Evolutionary conservation across 2,113 vertebrate species (phyloP).

Genomic region (Chiloscyllium plagiosum): DNA sequence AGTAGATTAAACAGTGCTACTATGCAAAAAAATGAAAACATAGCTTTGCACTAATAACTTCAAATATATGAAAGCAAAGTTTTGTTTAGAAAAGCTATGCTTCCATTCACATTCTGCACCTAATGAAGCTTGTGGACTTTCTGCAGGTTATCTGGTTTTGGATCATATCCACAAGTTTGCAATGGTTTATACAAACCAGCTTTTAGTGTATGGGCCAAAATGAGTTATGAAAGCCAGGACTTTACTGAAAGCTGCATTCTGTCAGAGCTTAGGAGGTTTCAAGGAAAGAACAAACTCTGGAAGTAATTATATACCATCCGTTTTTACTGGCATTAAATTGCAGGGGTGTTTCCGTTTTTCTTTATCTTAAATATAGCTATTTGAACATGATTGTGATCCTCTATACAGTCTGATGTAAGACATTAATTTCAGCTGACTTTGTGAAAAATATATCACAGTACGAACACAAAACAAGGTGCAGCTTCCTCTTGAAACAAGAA

Average conservation of each 20-base stretch:
- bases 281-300: background rate
- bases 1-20: background rate
- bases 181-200: background rate
- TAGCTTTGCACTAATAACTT: background rate
- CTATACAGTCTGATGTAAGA: slow-evolving; percentile 13
- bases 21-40: background rate
- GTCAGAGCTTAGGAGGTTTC: background rate
- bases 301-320: slow-evolving; percentile 29
- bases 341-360: slow-evolving; percentile 21
- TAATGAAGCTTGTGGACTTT: slow-evolving; percentile 2
- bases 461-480: background rate
- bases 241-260: slow-evolving; percentile 10
- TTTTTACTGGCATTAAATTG: slow-evolving; percentile 34
- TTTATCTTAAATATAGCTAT: slow-evolving; percentile 32
- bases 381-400: slow-evolving; percentile 18
- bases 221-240: background rate
- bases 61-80: background rate
- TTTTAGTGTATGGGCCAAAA: background rate
- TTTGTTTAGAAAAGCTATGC: background rate
- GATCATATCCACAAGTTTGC: slow-evolving; percentile 19
- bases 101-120: background rate
- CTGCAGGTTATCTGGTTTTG: slow-evolving; percentile 30
- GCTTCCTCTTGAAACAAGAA: background rate
- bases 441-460: background rate
- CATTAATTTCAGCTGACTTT: background rate